Evolutionary conservation across 2,888 invertebrate genomes (phyloP), one percentile per base, ranked within the genome.

Genomic region (Catocala sponsa): DNA sequence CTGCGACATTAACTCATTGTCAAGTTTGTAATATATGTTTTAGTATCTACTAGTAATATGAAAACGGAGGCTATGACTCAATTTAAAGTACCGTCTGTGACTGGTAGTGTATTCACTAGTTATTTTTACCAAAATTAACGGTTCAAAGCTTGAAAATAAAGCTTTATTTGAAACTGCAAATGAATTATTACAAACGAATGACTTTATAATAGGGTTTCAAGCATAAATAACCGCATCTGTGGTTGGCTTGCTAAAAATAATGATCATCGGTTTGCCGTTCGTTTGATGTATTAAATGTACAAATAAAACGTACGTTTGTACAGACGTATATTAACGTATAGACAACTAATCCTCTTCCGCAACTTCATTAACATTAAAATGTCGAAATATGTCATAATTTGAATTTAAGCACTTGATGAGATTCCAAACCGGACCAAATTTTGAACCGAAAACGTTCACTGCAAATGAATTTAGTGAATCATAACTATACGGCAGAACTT

Each of bases 351-450:
- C 25, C 41, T 38, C 42, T 43, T 9, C 43, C 55, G 33, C 38
- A 58, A 62, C 47, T 55, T 55, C 48, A 63, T 63, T 71, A 59
- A 49, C 13, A 55, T 58, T 60, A 60, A 64, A 74, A 63, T 62
- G 48, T 15, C 13, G 11, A 59, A 65, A 50, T 57, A 60, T 55
- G 25, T 63, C 59, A 63, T 63, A 68, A 65, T 59, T 63, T 56
- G 49, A 65, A 59, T 65, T 60, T 55, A 53, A 63, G 54, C 53
- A 63, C 59, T 72, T 70, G 66, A 63, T 71, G 57, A 47, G 68
- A 65, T 68, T 72, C 68, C 25, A 68, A 70, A 60, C 55, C 53
- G 50, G 60, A 53, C 53, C 50, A 43, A 70, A 72, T 61, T 63
- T 12, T 48, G 59, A 44, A 63, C 32, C 51, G 58, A 55, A 58